Evolutionary conservation across 2,888 invertebrate species (phyloP).

Genomic region (Calephelis perditalis): DNA sequence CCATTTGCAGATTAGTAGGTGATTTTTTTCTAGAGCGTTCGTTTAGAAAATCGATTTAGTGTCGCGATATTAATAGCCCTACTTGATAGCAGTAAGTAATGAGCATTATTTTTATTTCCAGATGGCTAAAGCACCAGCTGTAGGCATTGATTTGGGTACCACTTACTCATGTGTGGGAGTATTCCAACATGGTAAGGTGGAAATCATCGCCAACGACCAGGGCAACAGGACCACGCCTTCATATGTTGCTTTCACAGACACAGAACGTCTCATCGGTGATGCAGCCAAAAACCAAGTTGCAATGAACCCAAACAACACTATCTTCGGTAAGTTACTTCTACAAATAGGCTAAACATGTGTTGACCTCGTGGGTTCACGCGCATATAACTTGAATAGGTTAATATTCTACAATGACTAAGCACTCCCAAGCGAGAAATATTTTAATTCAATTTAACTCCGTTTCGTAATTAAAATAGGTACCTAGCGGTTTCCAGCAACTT

Average conservation of each 20-base stretch:
- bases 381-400: background rate
- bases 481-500: too few species aligned
- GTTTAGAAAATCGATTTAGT: too few species aligned
- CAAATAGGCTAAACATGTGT: background rate
- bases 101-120: slow-evolving; percentile 39
- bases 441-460: background rate
- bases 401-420: background rate
- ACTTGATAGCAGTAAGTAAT: too few species aligned
- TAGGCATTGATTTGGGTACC: slow-evolving; percentile 97
- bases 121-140: slow-evolving; percentile 88
- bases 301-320: slow-evolving; percentile 93
- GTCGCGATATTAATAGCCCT: too few species aligned
- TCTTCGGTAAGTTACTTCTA: slow-evolving; percentile 81
- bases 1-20: too few species aligned
- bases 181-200: slow-evolving; percentile 94
- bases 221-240: slow-evolving; percentile 93
- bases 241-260: slow-evolving; percentile 91
- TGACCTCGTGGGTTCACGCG: background rate
- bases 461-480: too few species aligned
- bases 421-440: background rate
- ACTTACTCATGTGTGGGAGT: slow-evolving; percentile 97
- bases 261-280: slow-evolving; percentile 89
- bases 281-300: slow-evolving; percentile 91
- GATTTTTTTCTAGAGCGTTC: too few species aligned
- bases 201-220: slow-evolving; percentile 94